phyloP scores from a whole-genome alignment of 2,113 vertebrate species.

The Trematocara marginatum region DNA sequence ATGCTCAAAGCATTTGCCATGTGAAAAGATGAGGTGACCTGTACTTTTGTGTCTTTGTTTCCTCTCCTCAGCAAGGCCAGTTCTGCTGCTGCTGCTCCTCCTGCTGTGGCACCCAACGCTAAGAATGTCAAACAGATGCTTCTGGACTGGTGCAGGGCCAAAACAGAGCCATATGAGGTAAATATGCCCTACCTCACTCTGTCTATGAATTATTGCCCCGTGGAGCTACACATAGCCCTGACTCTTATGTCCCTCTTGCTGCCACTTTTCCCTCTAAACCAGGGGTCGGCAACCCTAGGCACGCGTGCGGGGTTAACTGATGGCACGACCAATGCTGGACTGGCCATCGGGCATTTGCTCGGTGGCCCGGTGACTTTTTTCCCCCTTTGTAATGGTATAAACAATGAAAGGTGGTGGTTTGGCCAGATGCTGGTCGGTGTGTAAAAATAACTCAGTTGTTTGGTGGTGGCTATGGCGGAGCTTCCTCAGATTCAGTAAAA shows the following conservation, averaged over 20 bases:
- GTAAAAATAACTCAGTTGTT: no score
- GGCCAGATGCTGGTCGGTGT: no score
- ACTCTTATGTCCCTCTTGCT: background rate
- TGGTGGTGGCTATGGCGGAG: no score
- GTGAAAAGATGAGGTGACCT: background rate
- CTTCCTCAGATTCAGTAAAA: no score
- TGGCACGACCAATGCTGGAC: no score
- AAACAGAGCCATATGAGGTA: constrained; percentile 96
- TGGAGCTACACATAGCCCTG: constrained; percentile 16
- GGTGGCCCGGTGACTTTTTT: no score
- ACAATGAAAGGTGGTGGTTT: no score
- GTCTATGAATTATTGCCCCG: background rate
- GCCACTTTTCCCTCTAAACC: background rate
- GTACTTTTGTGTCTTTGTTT: background rate
- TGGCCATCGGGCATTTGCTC: no score
- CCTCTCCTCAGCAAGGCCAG: background rate
- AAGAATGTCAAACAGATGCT: constrained; percentile 99
- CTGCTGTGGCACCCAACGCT: constrained; percentile 81
- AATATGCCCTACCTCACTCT: constrained; percentile 24
- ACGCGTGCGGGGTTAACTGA: no score
- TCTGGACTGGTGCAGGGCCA: constrained; percentile 96
- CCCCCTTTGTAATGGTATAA: no score
- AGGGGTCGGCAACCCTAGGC: no score
- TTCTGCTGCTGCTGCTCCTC: constrained; percentile 53
- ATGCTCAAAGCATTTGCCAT: background rate